Conservation (phyloP, 1,140 invertebrate species). For the Aplysia californica region DNA sequence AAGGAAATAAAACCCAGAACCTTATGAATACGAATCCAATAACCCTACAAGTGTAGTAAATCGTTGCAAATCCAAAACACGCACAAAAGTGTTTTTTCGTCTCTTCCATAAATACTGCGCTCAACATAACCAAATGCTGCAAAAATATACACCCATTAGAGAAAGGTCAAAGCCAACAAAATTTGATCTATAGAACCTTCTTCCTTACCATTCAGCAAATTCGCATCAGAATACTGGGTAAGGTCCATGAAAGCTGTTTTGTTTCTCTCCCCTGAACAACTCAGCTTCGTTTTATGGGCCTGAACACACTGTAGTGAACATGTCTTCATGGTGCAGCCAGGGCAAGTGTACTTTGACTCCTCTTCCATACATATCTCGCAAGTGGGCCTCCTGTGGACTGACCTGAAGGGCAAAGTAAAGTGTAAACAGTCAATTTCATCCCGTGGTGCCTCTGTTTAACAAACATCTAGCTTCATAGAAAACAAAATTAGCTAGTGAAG, state of each 20-base stretch:
- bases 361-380: constrained; percentile 9
- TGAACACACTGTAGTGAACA: constrained; percentile 18
- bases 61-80: not conserved
- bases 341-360: not conserved
- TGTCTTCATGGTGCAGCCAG: constrained; percentile 9
- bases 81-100: not conserved
- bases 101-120: too few species aligned
- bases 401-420: too few species aligned
- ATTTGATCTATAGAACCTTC: not conserved
- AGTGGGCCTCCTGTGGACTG: too few species aligned
- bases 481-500: too few species aligned
- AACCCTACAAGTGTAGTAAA: not conserved
- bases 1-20: too few species aligned
- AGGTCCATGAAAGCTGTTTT: constrained; percentile 12
- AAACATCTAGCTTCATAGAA: too few species aligned
- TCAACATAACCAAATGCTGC: too few species aligned
- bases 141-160: too few species aligned
- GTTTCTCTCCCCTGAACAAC: constrained; percentile 7
- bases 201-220: constrained; percentile 13
- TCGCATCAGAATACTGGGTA: not conserved
- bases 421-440: too few species aligned
- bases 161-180: not conserved
- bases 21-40: not conserved
- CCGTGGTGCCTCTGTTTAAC: too few species aligned
- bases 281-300: constrained; percentile 1